Evolutionary conservation across 2,797 vertebrate species (phyloP).

Genomic region (Gallinago solitaria): DNA sequence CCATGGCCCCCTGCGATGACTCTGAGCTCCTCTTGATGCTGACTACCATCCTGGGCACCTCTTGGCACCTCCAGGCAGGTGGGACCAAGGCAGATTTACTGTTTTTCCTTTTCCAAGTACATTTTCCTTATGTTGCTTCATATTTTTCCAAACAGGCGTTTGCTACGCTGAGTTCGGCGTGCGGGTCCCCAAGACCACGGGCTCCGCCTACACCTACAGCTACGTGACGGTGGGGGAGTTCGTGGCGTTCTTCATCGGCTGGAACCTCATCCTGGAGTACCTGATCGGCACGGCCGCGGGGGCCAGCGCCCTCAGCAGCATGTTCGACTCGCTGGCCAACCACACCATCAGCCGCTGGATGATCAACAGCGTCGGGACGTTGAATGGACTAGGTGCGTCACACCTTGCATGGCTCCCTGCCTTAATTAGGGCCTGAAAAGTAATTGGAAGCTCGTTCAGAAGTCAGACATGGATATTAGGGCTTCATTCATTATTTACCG

Average conservation of each 20-base stretch:
- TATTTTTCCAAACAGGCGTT: slow-evolving; percentile 80
- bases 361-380: slow-evolving; percentile 86
- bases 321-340: slow-evolving; percentile 96
- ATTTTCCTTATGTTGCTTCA: accelerated
- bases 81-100: not conserved
- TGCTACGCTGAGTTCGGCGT: slow-evolving; percentile 98
- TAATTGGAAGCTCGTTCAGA: not conserved
- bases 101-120: not conserved
- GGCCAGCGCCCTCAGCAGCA: slow-evolving; percentile 93
- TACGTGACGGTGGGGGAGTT: slow-evolving; percentile 97
- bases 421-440: not conserved
- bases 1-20: accelerated
- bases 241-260: slow-evolving; percentile 96
- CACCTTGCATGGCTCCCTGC: accelerated
- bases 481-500: slow-evolving; percentile 31
- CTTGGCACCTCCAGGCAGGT: not conserved
- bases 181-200: slow-evolving; percentile 93
- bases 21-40: not conserved
- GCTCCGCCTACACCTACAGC: slow-evolving; percentile 98
- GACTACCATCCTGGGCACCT: not conserved
- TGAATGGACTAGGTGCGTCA: slow-evolving; percentile 87
- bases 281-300: slow-evolving; percentile 95
- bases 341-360: slow-evolving; percentile 94
- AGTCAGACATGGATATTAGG: slow-evolving; percentile 21
- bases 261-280: slow-evolving; percentile 97